Base-by-base conservation (phyloP, 1,140 invertebrate genomes). In the Panulirus ornatus region DNA sequence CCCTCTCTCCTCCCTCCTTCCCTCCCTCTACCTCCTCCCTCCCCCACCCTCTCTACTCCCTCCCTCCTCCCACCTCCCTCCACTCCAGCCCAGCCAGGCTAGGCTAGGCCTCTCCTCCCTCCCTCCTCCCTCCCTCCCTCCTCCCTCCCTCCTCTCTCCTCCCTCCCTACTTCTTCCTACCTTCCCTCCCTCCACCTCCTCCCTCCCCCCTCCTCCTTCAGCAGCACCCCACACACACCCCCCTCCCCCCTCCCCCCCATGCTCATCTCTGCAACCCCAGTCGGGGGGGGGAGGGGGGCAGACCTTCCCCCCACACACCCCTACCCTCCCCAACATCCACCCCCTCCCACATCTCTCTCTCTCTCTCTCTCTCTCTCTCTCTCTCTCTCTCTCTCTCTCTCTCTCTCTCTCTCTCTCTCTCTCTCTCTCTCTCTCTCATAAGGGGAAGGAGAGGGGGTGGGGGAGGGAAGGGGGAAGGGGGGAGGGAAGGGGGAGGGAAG, bases 391-490 rank as follows among this genome's bases (percentile, higher is more conserved):
- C 51, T 22, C 22, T 22, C 51, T 58, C 51, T 58, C 51, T 58
- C 51, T 58, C 63, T 58, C 51, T 58, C 51, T 58, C 51, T 58
- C 51, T 58, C 51, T 58, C 51, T 58, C 51, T 58, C 51, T 58
- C 63, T 58, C 51, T 58, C 51, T 58, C 51, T 58, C 51, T 58
- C 51, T 58, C 51, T 58, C 51, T 58, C 51, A 58, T 58, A 58
- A 22, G 51, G 11, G 51, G 51, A 58, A 58, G 51, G 22, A 22
- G 51, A 58, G 22, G 51, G 51, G 51, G 22, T 58, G 11, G 11
- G 11, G 22, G 51, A 58, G 22, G 51, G 22, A 58, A 58, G 51
- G 22, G 11, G 51, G 51, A 22, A 11, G 51, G 51, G 51, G 51
- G 51, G 22, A 58, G 51, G 51, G 51, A 58, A 58, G 51, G 51